Percentiles rank a stretch among this genome's conserved stretches.
These are phyloP conservation scores for Trachelipus rathkii DNA, from an alignment of 1,140 invertebrate species.

Conservation along the genomic window DNA sequence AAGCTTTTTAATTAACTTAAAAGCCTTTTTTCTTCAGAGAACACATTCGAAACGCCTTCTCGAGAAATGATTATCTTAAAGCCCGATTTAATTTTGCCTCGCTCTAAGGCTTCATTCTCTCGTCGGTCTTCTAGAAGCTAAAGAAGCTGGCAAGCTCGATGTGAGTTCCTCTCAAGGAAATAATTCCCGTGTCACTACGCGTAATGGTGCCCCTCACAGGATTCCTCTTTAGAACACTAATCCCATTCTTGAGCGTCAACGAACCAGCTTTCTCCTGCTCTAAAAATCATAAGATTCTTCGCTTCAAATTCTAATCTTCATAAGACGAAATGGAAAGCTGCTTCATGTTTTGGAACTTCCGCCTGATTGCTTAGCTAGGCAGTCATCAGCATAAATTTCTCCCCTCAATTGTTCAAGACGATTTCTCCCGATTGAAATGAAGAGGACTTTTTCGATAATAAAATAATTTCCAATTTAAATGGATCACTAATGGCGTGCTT, in stretches of 20 bases:
- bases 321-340: conserved; percentile 42
- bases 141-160: conserved; percentile 16
- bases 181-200: conserved; percentile 28
- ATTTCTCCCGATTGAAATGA: not conserved
- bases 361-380: conserved; percentile 38
- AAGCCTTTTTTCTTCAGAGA: not conserved
- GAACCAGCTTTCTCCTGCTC: conserved; percentile 30
- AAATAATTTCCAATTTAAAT: not conserved
- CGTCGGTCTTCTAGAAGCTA: conserved; percentile 29
- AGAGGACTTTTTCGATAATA: not conserved
- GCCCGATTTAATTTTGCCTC: not conserved
- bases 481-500: too few relatives aligned
- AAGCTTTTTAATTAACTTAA: conserved; percentile 14
- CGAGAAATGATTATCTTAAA: not conserved
- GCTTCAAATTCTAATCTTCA: conserved; percentile 41
- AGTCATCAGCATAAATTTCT: conserved; percentile 44
- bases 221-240: conserved; percentile 37
- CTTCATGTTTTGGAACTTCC: conserved; percentile 44
- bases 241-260: conserved; percentile 33
- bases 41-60: not conserved
- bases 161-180: conserved; percentile 38
- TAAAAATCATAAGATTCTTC: conserved; percentile 19
- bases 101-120: not conserved
- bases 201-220: not conserved
- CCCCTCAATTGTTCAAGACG: conserved; percentile 19